Conservation (phyloP, 1,140 invertebrate genomes). For the Caligus rogercresseyi region DNA sequence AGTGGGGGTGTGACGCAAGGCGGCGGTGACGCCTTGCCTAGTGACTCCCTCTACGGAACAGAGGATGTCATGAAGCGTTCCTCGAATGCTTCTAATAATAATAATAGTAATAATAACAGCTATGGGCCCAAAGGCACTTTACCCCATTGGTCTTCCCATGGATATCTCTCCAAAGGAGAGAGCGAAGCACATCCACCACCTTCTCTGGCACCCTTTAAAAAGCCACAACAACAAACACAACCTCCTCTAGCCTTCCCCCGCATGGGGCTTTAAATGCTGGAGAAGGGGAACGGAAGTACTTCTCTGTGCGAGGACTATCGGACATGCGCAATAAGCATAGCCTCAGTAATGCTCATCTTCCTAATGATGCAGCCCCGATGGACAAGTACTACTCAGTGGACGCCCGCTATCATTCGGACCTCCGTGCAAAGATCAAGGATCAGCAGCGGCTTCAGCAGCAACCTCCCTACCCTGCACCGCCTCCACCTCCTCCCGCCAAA, state of each 20-base stretch:
- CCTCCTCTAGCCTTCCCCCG: background rate
- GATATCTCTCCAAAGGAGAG: slow-evolving; percentile 15
- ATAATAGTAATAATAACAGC: no score
- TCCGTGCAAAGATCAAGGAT: slow-evolving; percentile 2
- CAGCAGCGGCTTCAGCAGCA: background rate
- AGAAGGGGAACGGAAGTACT: slow-evolving; percentile 8
- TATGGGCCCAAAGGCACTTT: slow-evolving; percentile 1
- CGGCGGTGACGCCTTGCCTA: background rate
- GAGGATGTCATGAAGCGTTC: no score
- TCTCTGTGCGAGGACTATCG: background rate
- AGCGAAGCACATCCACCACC: background rate
- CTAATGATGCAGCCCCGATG: background rate
- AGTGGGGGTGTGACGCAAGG: background rate
- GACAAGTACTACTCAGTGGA: slow-evolving; percentile 12
- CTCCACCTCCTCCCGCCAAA: background rate
- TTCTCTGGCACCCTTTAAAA: no score
- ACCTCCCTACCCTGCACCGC: background rate
- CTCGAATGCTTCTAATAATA: background rate
- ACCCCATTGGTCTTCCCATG: slow-evolving; percentile 19
- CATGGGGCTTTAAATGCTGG: background rate
- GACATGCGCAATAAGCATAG: background rate
- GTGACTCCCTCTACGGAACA: background rate
- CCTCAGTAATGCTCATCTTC: background rate
- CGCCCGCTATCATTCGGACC: slow-evolving; percentile 3
- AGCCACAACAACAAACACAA: background rate